Percentiles rank a stretch among this genome's conserved stretches.
Conservation (phyloP, 2,797 vertebrate genomes). For the Rhinogobio ventralis region DNA sequence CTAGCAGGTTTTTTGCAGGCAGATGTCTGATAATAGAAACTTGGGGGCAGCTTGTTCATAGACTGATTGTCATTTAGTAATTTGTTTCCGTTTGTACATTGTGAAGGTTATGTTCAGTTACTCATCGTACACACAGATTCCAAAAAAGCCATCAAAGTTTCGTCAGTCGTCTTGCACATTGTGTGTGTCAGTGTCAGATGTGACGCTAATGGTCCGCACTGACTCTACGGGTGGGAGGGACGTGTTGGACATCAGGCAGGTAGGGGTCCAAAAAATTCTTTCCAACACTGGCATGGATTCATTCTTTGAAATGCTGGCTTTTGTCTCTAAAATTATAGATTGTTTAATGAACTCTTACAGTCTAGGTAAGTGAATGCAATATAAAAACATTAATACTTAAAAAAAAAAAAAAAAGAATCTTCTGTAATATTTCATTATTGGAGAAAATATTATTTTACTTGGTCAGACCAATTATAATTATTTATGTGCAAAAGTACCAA, state of each 20-base stretch:
- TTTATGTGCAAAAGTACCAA: too few species aligned
- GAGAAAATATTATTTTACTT: not conserved
- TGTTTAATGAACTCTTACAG: not conserved
- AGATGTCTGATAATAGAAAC: constrained; percentile 19
- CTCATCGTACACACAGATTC: constrained; percentile 76
- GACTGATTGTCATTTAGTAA: constrained; percentile 71
- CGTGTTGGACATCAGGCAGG: constrained; percentile 75
- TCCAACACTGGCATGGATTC: not conserved
- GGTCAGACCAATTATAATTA: too few species aligned
- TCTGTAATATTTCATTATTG: not conserved
- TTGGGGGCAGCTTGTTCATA: constrained; percentile 39
- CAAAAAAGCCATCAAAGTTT: constrained; percentile 69
- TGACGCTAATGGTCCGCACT: constrained; percentile 70
- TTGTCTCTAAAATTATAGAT: not conserved
- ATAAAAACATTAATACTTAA: not conserved
- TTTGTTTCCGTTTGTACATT: constrained; percentile 75
- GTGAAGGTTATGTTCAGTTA: constrained; percentile 78
- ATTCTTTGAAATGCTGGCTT: not conserved
- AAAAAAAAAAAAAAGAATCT: too few species aligned
- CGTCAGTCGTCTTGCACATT: constrained; percentile 80
- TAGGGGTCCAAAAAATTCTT: constrained; percentile 63
- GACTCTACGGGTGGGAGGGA: constrained; percentile 72
- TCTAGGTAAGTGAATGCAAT: not conserved
- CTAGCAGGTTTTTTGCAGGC: constrained; percentile 1
- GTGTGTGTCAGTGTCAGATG: constrained; percentile 77